Percentiles rank a stretch among this genome's conserved stretches.
phyloP scores from a whole-genome alignment of 1,140 invertebrate genomes.

The Wiebesia pumilae region DNA sequence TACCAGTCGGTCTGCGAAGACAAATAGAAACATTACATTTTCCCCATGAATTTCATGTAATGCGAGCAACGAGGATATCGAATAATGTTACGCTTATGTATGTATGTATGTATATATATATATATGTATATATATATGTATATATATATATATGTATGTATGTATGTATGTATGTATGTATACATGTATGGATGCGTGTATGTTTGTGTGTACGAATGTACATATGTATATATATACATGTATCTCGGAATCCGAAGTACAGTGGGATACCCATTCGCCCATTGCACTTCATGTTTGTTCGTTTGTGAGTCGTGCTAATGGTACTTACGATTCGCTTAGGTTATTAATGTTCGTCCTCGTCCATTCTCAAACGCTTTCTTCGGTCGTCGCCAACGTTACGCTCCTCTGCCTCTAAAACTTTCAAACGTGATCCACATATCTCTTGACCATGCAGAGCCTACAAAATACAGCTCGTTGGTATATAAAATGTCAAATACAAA shows the following conservation, averaged over 20 bases:
- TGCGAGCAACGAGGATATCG: slow-evolving; percentile 40
- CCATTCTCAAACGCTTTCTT: slow-evolving; percentile 76
- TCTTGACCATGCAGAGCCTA: slow-evolving; percentile 87
- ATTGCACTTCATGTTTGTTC: slow-evolving; percentile 25
- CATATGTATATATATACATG: neutral
- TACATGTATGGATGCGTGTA: no score
- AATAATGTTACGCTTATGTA: neutral
- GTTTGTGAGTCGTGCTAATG: slow-evolving; percentile 36
- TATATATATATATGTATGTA: no score
- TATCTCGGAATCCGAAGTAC: neutral
- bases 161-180: no score
- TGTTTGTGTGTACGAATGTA: no score
- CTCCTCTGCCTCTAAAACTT: slow-evolving; percentile 93
- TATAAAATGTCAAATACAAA: slow-evolving; percentile 11
- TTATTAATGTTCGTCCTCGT: slow-evolving; percentile 73
- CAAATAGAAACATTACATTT: slow-evolving; percentile 74
- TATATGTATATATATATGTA: neutral
- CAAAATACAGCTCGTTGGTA: slow-evolving; percentile 16
- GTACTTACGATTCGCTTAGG: slow-evolving; percentile 70
- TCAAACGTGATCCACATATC: slow-evolving; percentile 86
- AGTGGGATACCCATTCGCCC: slow-evolving; percentile 1
- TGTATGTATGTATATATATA: neutral
- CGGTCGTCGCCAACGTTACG: slow-evolving; percentile 76
- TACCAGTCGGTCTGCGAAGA: slow-evolving; percentile 76
- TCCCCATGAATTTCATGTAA: slow-evolving; percentile 49